Evolutionary conservation across 2,888 invertebrate species (phyloP).

Genomic region (Mimas tiliae): DNA sequence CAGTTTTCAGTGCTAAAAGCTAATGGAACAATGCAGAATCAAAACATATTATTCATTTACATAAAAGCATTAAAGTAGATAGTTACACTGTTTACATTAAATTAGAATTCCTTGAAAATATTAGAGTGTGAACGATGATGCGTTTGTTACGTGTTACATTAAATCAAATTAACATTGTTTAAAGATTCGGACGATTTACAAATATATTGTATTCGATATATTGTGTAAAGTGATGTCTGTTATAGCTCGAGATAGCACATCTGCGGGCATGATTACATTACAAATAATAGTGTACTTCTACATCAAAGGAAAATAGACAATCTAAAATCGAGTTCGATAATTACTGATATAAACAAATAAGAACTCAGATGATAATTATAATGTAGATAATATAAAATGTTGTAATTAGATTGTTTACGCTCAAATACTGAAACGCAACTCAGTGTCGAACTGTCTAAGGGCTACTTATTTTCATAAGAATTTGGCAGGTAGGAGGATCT

Average conservation of each 20-base stretch:
- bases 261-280: slow-evolving; percentile 20
- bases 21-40: slow-evolving; percentile 55
- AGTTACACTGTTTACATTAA: slow-evolving; percentile 33
- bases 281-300: slow-evolving; percentile 13
- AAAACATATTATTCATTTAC: slow-evolving; percentile 47
- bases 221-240: slow-evolving; percentile 19
- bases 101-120: slow-evolving; percentile 33
- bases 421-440: too few relatives aligned
- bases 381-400: background rate
- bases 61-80: slow-evolving; percentile 42
- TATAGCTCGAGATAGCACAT: slow-evolving; percentile 7
- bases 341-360: background rate
- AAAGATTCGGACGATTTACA: slow-evolving; percentile 24
- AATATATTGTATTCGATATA: slow-evolving; percentile 14
- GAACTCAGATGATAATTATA: background rate
- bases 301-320: slow-evolving; percentile 17
- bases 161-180: slow-evolving; percentile 30
- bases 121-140: slow-evolving; percentile 29
- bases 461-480: too few relatives aligned
- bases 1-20: slow-evolving; percentile 49
- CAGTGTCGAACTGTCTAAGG: too few relatives aligned
- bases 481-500: too few relatives aligned
- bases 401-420: slow-evolving; percentile 2
- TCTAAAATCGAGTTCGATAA: background rate
- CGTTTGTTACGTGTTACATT: slow-evolving; percentile 28